A percentile compares a stretch with the other conserved stretches of the same genome.
Evolutionary conservation across 2,113 vertebrate species (phyloP).

Genomic region (Puffinus mauretanicus): DNA sequence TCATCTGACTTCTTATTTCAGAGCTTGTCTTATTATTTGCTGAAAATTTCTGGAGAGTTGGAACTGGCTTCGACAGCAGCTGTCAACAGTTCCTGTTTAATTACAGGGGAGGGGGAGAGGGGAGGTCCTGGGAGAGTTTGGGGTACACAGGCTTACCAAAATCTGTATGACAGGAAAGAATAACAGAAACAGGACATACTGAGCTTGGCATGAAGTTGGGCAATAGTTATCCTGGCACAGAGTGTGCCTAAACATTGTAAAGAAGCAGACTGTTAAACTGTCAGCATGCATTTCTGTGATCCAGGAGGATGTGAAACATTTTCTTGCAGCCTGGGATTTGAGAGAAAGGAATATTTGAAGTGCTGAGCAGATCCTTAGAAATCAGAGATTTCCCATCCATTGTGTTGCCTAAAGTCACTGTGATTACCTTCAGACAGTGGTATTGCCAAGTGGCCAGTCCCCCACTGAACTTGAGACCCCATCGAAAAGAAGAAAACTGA

Average conservation of each 20-base stretch:
- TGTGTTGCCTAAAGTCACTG: background rate
- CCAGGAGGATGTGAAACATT: background rate
- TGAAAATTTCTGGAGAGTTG: background rate
- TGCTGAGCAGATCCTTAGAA: background rate
- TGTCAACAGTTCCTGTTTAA: slow-evolving; percentile 38
- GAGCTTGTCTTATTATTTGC: background rate
- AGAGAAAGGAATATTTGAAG: background rate
- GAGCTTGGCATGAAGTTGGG: background rate
- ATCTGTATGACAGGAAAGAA: background rate
- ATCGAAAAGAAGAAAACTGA: background rate
- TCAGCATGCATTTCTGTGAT: slow-evolving; percentile 1
- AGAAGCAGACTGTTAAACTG: slow-evolving; percentile 23
- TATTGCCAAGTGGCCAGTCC: background rate
- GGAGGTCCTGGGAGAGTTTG: slow-evolving; percentile 23
- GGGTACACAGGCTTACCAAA: slow-evolving; percentile 2
- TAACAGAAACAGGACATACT: background rate
- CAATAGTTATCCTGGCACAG: slow-evolving; percentile 11
- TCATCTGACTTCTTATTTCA: background rate
- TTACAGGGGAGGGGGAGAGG: background rate
- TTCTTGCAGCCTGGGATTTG: background rate
- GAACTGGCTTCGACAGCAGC: background rate
- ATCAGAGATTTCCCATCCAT: background rate
- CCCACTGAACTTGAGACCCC: background rate
- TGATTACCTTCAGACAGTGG: background rate
- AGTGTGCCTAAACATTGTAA: background rate